phyloP scores from a whole-genome alignment of 2,113 vertebrate species.

The Psilopogon haemacephalus region DNA sequence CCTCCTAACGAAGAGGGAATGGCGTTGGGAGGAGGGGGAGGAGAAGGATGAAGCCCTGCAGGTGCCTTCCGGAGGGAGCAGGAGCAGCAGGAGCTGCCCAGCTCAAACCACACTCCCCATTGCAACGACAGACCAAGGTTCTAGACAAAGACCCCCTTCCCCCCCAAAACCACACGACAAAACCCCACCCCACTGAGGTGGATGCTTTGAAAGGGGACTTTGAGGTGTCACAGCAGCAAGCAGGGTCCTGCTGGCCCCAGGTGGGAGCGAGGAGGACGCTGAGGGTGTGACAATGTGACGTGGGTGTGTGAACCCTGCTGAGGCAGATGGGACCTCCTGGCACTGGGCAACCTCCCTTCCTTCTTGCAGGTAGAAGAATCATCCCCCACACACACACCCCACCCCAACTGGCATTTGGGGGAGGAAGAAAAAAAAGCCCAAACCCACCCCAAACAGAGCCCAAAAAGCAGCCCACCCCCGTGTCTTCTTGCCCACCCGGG shows the following conservation, averaged over 20 bases:
- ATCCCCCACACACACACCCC: not conserved
- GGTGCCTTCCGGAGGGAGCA: not conserved
- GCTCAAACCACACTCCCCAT: not conserved
- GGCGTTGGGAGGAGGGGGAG: not conserved
- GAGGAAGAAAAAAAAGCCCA: too few relatives aligned
- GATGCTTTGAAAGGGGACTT: not conserved
- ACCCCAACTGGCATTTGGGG: rapidly evolving
- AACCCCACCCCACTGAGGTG: not conserved
- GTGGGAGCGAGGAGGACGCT: not conserved
- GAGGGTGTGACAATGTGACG: not conserved
- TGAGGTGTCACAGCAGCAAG: not conserved
- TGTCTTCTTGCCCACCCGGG: rapidly evolving
- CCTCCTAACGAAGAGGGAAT: not conserved
- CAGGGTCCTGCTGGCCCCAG: not conserved
- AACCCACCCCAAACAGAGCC: too few relatives aligned
- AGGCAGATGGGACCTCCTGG: not conserved
- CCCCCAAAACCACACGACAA: too few relatives aligned
- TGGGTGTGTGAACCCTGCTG: not conserved
- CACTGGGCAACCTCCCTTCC: not conserved
- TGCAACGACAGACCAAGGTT: not conserved
- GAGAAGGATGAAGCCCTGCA: not conserved
- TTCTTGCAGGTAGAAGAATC: not conserved
- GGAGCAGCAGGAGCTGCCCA: not conserved
- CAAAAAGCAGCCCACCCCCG: rapidly evolving
- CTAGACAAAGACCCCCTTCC: not conserved